These are phyloP conservation scores for Eidolon dupreanum DNA, from an alignment of 2,797 vertebrate species.

Conservation along the genomic window DNA sequence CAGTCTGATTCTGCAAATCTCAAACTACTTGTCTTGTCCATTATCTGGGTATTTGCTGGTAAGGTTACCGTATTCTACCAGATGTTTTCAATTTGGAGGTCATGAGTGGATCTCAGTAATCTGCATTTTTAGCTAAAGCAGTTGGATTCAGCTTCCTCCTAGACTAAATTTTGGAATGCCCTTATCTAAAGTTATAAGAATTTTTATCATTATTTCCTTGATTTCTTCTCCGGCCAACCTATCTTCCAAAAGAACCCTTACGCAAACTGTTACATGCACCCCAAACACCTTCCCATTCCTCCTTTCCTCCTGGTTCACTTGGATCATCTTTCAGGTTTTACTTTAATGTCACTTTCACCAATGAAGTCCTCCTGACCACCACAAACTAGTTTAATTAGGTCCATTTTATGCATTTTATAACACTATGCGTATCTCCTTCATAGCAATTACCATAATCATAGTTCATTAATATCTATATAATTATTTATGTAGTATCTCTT, in stretches of 20 bases:
- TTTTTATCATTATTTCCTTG: neutral
- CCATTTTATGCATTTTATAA: neutral
- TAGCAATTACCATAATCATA: neutral
- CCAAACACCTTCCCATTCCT: accelerated
- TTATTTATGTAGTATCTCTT: neutral
- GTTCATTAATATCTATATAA: neutral
- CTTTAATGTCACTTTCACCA: neutral
- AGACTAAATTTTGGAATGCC: neutral
- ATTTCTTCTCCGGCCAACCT: neutral
- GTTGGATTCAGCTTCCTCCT: neutral
- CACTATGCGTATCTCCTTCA: neutral
- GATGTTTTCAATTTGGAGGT: neutral
- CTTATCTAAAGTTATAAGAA: neutral
- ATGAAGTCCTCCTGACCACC: neutral
- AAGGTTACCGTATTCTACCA: neutral
- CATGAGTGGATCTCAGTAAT: neutral
- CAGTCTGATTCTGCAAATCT: neutral
- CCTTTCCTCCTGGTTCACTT: neutral
- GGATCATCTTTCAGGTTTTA: neutral
- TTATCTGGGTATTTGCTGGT: neutral
- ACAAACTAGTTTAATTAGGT: neutral
- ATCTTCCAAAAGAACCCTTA: neutral
- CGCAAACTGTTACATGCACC: neutral
- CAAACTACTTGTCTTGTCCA: neutral
- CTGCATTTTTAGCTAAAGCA: neutral